Conservation (phyloP, 2,113 vertebrate genomes). For the Cygnus buccinator region DNA sequence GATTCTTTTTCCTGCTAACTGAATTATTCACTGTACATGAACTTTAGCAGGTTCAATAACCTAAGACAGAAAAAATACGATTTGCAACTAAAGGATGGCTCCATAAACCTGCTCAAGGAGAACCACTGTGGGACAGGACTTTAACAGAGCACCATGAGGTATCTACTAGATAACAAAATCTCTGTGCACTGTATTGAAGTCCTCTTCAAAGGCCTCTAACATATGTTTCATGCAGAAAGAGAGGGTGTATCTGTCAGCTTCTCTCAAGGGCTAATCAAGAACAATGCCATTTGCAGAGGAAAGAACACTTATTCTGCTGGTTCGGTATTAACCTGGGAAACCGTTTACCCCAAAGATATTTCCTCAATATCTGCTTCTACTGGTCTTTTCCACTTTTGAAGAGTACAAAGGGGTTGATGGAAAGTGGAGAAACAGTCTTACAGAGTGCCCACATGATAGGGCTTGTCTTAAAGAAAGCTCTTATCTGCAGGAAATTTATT, state of each 20-base stretch:
- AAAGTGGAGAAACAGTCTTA: neutral
- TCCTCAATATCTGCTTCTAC: neutral
- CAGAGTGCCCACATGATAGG: neutral
- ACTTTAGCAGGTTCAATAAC: neutral
- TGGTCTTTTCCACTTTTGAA: neutral
- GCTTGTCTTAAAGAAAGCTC: slow-evolving; percentile 12
- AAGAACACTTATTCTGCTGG: neutral
- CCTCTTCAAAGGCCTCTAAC: slow-evolving; percentile 8
- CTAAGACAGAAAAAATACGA: neutral
- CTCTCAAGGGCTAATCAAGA: neutral
- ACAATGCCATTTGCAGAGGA: neutral
- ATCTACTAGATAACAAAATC: neutral
- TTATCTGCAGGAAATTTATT: slow-evolving; percentile 26
- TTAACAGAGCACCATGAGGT: neutral
- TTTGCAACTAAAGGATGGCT: neutral
- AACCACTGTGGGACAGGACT: neutral
- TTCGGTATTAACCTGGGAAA: neutral
- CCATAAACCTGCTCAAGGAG: neutral
- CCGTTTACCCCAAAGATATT: neutral
- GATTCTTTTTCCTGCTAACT: neutral
- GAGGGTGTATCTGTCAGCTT: neutral
- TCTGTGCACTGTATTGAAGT: neutral
- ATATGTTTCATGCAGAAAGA: neutral
- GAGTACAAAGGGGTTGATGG: neutral
- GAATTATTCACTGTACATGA: neutral